These are phyloP conservation scores for Actinostola sp. DNA, from an alignment of 92 coral and sea anemone genomes.

Conservation along the genomic window DNA sequence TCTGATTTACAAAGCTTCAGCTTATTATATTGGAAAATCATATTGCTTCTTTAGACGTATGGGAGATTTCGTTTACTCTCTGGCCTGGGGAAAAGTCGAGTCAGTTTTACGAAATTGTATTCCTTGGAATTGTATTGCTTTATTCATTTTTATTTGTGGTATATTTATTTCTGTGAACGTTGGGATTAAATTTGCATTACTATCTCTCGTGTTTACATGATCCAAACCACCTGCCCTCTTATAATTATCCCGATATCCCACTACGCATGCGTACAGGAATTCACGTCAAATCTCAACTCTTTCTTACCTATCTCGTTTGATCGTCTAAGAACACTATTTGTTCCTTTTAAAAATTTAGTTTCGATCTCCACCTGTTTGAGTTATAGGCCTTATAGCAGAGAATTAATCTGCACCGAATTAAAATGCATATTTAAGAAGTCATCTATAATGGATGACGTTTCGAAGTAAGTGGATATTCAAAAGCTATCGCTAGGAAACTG, in stretches of 20 bases:
- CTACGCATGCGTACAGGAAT: constrained; percentile 13
- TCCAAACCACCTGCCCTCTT: constrained; percentile 20
- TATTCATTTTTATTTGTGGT: not conserved
- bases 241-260: not conserved
- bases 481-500: constrained; percentile 39
- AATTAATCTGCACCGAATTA: constrained; percentile 1
- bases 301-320: not conserved
- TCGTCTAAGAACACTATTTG: not conserved
- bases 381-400: not conserved
- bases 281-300: not conserved
- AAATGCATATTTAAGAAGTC: constrained; percentile 17
- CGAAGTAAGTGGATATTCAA: constrained; percentile 21
- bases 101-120: too few species aligned
- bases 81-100: too few species aligned
- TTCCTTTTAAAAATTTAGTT: not conserved
- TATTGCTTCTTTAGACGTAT: too few species aligned
- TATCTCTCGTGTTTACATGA: constrained; percentile 13
- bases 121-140: not conserved
- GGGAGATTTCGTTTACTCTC: too few species aligned
- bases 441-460: constrained; percentile 31
- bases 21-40: too few species aligned
- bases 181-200: constrained; percentile 21
- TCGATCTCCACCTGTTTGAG: not conserved
- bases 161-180: not conserved
- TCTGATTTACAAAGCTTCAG: too few species aligned